Evolutionary conservation across 1,140 invertebrate genomes (phyloP).

Genomic region (Pollicipes pollicipes): DNA sequence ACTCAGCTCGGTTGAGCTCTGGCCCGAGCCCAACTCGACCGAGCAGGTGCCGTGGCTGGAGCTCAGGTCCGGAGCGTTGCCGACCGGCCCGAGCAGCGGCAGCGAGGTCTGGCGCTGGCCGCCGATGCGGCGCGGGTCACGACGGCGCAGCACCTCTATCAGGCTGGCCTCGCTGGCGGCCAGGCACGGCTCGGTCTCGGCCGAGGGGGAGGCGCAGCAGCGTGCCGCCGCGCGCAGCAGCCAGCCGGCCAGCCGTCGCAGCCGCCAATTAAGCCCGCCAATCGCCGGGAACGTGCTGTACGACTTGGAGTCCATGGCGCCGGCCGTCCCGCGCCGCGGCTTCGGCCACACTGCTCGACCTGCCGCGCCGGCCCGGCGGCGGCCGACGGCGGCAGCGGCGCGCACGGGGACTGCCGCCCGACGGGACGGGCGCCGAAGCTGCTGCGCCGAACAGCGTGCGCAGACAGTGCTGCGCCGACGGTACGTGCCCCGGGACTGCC

Average conservation of each 20-base stretch:
- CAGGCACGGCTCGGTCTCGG: background rate
- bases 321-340: too few relatives aligned
- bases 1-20: too few relatives aligned
- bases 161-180: background rate
- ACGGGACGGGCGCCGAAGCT: too few relatives aligned
- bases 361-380: too few relatives aligned
- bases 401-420: too few relatives aligned
- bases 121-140: background rate
- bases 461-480: too few relatives aligned
- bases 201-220: background rate
- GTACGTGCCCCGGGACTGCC: too few relatives aligned
- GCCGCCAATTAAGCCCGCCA: background rate
- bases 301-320: background rate
- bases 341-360: too few relatives aligned
- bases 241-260: background rate
- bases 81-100: background rate
- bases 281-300: background rate
- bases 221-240: background rate
- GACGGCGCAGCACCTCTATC: background rate
- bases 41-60: too few relatives aligned
- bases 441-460: too few relatives aligned
- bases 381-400: too few relatives aligned
- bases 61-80: background rate
- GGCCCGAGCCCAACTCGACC: too few relatives aligned
- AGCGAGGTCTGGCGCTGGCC: background rate